Conservation (phyloP, 1,140 invertebrate species). For the Hylaeus volcanicus region DNA sequence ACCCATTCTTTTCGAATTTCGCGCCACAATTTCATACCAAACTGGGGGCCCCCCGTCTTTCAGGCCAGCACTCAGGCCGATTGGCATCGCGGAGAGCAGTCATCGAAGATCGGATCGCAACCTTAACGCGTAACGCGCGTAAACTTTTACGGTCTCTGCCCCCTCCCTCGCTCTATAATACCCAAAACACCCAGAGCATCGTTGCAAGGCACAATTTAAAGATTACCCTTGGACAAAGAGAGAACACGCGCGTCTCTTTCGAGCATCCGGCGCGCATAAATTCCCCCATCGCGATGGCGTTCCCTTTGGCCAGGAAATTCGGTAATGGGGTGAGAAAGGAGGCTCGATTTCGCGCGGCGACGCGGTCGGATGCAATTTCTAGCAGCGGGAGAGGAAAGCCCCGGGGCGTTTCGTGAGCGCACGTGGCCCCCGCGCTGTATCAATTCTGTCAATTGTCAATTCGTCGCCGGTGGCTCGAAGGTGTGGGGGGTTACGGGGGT, state of each 20-base stretch:
- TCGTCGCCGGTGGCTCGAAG: constrained; percentile 55
- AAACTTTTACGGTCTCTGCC: constrained; percentile 36
- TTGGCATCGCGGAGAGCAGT: constrained; percentile 20
- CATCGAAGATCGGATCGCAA: constrained; percentile 3
- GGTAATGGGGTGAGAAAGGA: constrained; percentile 38
- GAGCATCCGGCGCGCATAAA: constrained; percentile 17
- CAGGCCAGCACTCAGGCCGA: constrained; percentile 25
- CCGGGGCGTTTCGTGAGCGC: constrained; percentile 46
- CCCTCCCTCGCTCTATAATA: neutral
- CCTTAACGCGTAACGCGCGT: constrained; percentile 18
- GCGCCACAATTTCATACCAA: neutral
- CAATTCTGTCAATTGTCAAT: constrained; percentile 80
- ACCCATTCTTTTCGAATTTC: neutral
- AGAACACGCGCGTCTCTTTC: neutral
- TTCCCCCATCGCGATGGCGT: neutral
- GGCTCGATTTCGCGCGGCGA: constrained; percentile 13
- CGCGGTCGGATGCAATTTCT: constrained; percentile 41
- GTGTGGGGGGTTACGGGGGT: neutral
- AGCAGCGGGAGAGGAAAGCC: constrained; percentile 9
- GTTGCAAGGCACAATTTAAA: constrained; percentile 38
- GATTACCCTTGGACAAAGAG: constrained; percentile 23
- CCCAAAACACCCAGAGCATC: neutral
- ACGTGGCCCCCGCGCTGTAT: constrained; percentile 73
- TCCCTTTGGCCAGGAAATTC: neutral
- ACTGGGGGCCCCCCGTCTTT: neutral